These are phyloP conservation scores for Ptychochromis oligacanthus DNA, from an alignment of 2,113 vertebrate genomes.

Conservation along the genomic window DNA sequence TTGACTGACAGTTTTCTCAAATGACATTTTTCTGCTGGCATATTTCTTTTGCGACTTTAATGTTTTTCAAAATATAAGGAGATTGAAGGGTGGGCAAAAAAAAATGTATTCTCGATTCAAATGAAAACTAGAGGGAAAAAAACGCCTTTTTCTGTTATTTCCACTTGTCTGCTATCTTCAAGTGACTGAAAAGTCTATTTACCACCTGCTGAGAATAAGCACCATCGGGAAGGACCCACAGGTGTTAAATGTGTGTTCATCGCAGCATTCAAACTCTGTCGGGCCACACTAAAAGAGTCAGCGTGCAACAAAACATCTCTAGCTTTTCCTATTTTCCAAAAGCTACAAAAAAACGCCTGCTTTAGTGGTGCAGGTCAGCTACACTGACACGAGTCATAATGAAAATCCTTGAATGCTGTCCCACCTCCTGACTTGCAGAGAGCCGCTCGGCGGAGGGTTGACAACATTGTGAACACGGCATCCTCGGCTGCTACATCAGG, in stretches of 20 bases:
- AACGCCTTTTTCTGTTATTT: background rate
- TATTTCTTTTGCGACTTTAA: background rate
- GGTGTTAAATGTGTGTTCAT: slow-evolving; percentile 22
- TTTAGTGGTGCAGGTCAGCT: slow-evolving; percentile 12
- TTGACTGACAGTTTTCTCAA: background rate
- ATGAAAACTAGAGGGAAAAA: background rate
- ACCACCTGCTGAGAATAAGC: background rate
- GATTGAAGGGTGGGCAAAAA: background rate
- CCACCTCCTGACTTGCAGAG: background rate
- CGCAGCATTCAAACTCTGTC: slow-evolving; percentile 5
- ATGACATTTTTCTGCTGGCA: background rate
- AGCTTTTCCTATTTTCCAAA: slow-evolving; percentile 1
- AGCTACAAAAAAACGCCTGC: background rate
- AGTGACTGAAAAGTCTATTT: background rate
- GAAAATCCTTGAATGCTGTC: slow-evolving; percentile 29
- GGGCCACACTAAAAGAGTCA: slow-evolving; percentile 6
- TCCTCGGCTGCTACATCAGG: background rate
- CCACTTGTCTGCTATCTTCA: background rate
- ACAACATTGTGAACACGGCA: background rate
- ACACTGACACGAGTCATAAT: slow-evolving; percentile 25
- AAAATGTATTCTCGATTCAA: background rate
- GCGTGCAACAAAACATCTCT: background rate
- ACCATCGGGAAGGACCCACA: background rate
- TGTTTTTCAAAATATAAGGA: background rate
- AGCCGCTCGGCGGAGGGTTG: background rate